Evolutionary conservation across 2,797 vertebrate species (phyloP).

Genomic region (Taenioides sp.): DNA sequence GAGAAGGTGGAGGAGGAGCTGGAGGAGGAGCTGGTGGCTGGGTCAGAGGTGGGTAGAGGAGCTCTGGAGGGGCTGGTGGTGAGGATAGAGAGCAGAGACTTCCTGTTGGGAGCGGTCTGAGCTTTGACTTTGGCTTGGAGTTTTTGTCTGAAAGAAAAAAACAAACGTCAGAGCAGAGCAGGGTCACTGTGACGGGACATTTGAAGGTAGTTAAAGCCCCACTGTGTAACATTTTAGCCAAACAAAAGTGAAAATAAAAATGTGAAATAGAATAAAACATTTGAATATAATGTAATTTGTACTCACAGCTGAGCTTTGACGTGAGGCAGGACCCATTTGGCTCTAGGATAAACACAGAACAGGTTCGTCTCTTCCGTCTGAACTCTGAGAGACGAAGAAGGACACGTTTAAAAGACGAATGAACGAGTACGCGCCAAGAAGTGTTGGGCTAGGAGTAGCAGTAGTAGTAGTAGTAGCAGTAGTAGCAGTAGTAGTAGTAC

Average conservation of each 20-base stretch:
- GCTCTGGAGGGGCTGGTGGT: neutral
- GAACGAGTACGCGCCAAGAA: too few species aligned
- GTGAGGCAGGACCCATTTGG: slow-evolving; percentile 15
- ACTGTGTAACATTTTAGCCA: too few species aligned
- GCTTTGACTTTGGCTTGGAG: neutral
- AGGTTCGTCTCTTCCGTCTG: slow-evolving; percentile 29
- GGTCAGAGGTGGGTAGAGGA: neutral
- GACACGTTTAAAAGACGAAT: neutral
- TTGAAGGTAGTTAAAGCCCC: too few species aligned
- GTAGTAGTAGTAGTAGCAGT: neutral
- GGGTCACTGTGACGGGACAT: too few species aligned
- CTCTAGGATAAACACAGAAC: accelerated
- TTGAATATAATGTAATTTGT: too few species aligned
- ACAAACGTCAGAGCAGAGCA: neutral
- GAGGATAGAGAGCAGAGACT: slow-evolving; percentile 26
- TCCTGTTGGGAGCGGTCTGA: neutral
- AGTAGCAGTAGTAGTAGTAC: neutral
- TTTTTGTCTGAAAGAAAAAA: slow-evolving; percentile 14
- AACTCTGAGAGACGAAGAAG: slow-evolving; percentile 41
- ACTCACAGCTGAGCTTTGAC: neutral
- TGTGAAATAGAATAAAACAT: too few species aligned
- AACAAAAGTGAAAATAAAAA: too few species aligned
- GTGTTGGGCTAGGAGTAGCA: too few species aligned
- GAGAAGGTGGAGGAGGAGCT: neutral
- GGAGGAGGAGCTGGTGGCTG: neutral